Evolutionary conservation across 2,797 vertebrate genomes (phyloP), one percentile per base, ranked within the genome.

Genomic region (Arnoldichthys spilopterus): DNA sequence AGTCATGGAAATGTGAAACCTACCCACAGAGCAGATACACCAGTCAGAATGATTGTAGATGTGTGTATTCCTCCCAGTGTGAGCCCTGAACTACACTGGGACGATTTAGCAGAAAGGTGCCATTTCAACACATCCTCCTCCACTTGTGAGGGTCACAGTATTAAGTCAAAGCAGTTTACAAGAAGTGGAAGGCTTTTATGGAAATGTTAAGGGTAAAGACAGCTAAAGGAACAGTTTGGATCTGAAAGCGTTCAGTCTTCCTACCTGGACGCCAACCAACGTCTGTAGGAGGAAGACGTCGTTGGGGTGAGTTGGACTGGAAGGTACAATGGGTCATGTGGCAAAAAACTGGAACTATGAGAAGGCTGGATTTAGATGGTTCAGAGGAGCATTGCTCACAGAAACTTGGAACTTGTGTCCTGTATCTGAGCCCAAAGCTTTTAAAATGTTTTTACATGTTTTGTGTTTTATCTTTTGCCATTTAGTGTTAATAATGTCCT

Each of bases 201-300:
- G 54, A 62, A 58, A 62, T 54, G 40, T n/a, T 62, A 51, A 78
- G 64, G 15, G 59, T 69, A 72, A 68, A 45, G 40, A 63, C 34
- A 34, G 47, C 7, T 30, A 37, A 34, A 76, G 43, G 81, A 74
- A 82, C 59, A 74, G 43, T 53, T 72, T 51, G 13, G 59, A 47
- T n/a, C n/a, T 7, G 66, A 77, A 63, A 74, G 47, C 34, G 59
- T 81, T 74, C 40, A 64, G 58, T 72, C 78, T 67, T 76, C 64
- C 82, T 51, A 61, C 64, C 78, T 77, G 78, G 79, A 84, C 86
- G 86, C 79, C 84, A 85, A 78, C 82, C 82, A 88, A 83, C 86
- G 87, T 87, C 87, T 86, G 68, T 59, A 84, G 77, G 76, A 58
- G 84, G 74, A 73, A 76, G 68, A 59, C 1, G 54, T 45, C 61